Evolutionary conservation across 2,797 vertebrate species (phyloP).

Genomic region (Rhadinocentrus ornatus): DNA sequence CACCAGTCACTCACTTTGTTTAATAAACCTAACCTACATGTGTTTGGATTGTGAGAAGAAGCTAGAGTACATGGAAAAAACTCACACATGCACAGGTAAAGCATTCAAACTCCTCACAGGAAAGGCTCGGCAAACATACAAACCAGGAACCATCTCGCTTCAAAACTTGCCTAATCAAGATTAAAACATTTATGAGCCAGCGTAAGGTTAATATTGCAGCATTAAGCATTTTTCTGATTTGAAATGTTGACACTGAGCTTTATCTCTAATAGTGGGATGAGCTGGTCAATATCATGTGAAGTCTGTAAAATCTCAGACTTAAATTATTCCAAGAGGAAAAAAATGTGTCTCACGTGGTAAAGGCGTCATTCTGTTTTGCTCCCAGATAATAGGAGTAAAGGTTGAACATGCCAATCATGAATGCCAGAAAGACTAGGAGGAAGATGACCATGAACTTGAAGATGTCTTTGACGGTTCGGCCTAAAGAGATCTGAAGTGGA

Average conservation of each 20-base stretch:
- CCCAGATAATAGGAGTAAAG: constrained; percentile 97
- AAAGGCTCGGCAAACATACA: no score
- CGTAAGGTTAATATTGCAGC: no score
- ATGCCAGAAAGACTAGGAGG: constrained; percentile 97
- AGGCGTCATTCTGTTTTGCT: constrained; percentile 96
- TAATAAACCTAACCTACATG: no score
- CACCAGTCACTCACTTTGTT: no score
- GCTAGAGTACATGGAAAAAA: no score
- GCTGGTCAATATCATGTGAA: background rate
- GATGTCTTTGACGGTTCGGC: constrained; percentile 98
- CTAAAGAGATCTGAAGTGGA: constrained; percentile 97
- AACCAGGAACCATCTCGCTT: background rate
- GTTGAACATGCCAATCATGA: constrained; percentile 99
- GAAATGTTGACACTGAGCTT: background rate
- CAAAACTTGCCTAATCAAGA: background rate
- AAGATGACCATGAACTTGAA: constrained; percentile 99
- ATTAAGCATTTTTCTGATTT: background rate
- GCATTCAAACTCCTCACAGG: no score
- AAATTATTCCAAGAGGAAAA: background rate
- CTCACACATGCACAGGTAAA: no score
- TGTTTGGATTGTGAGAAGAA: no score
- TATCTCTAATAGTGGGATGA: background rate
- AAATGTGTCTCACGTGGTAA: constrained; percentile 90
- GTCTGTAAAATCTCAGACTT: background rate
- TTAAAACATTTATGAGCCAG: background rate